These are phyloP conservation scores for Schizothorax lantsangensis DNA, from an alignment of 2,797 vertebrate genomes.

Conservation along the genomic window DNA sequence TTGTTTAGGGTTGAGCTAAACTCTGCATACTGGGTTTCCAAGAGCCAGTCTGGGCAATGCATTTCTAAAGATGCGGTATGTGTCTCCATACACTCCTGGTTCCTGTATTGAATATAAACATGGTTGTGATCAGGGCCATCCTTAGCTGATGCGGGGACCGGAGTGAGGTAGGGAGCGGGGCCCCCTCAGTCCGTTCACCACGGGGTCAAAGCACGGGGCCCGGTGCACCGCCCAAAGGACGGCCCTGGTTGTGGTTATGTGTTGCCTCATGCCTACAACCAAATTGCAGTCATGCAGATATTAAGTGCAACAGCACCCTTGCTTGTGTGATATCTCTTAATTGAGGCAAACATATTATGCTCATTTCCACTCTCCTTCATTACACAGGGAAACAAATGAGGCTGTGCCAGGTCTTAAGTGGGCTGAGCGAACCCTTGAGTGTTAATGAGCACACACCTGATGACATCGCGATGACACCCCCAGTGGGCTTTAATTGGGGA, in stretches of 20 bases:
- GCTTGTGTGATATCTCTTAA: background rate
- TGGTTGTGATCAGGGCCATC: too few relatives aligned
- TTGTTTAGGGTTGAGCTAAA: background rate
- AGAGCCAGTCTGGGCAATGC: background rate
- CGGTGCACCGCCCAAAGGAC: too few relatives aligned
- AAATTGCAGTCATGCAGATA: background rate
- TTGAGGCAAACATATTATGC: conserved; percentile 28
- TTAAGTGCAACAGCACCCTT: background rate
- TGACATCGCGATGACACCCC: conserved; percentile 26
- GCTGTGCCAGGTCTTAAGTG: conserved; percentile 16
- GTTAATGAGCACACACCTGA: conserved; percentile 57
- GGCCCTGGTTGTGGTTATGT: background rate
- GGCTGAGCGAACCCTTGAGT: conserved; percentile 12
- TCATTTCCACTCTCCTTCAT: conserved; percentile 30
- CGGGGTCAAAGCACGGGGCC: too few relatives aligned
- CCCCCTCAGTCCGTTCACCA: too few relatives aligned
- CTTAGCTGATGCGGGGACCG: too few relatives aligned
- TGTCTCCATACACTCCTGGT: background rate
- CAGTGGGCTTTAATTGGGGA: conserved; percentile 52
- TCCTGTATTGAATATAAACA: background rate
- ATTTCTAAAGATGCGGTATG: background rate
- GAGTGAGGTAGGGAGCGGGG: too few relatives aligned
- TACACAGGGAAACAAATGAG: conserved; percentile 21
- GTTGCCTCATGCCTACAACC: background rate
- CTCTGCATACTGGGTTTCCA: background rate